Evolutionary conservation across 2,113 vertebrate species (phyloP).

Genomic region (Ptyas mucosa): DNA sequence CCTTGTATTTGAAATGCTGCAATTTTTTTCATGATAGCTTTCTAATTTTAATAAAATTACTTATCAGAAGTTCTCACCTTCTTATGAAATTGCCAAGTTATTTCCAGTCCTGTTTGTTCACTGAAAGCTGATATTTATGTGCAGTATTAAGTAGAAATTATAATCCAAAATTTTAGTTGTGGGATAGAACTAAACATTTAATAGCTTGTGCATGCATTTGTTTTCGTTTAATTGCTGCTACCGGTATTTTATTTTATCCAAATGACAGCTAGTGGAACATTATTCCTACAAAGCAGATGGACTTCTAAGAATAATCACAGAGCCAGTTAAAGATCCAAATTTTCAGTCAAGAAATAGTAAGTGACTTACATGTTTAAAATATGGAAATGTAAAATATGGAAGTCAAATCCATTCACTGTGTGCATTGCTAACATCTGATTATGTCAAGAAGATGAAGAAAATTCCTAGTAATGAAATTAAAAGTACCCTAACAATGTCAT

Average conservation of each 20-base stretch:
- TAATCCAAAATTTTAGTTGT: not conserved
- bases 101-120: not conserved
- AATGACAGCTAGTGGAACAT: slow-evolving; percentile 88
- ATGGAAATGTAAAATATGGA: slow-evolving; percentile 1
- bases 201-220: not conserved
- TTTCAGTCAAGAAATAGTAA: slow-evolving; percentile 67
- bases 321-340: slow-evolving; percentile 73
- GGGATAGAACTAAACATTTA: not conserved
- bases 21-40: not conserved
- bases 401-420: not conserved
- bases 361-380: slow-evolving; percentile 34
- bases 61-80: not conserved
- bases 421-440: not conserved
- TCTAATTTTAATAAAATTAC: not conserved
- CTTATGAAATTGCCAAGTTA: not conserved
- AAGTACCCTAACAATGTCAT: not conserved
- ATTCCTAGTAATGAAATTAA: not conserved
- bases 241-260: not conserved
- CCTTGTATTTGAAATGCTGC: not conserved
- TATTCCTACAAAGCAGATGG: slow-evolving; percentile 97
- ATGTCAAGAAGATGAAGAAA: not conserved
- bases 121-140: not conserved
- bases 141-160: not conserved
- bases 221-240: not conserved
- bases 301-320: slow-evolving; percentile 80